Percentiles rank a stretch among this genome's conserved stretches.
Conservation (phyloP, 2,113 vertebrate species). For the Raja brachyura region DNA sequence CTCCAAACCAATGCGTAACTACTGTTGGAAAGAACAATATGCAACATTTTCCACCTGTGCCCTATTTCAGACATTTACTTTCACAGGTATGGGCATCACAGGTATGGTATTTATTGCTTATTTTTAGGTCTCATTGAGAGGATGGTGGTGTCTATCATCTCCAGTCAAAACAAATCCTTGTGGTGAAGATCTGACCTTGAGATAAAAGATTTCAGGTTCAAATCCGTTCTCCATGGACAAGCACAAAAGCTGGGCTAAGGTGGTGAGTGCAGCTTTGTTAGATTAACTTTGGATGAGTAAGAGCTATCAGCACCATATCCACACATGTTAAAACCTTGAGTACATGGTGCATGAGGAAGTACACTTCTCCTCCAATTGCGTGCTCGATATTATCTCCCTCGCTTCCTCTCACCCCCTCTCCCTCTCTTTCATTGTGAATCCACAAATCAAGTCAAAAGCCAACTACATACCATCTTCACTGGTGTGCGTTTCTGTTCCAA, state of each 20-base stretch:
- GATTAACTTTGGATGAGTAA: too few species aligned
- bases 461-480: constrained; percentile 80
- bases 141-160: neutral
- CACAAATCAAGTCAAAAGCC: neutral
- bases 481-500: constrained; percentile 68
- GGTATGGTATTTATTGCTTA: neutral
- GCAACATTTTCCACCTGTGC: neutral
- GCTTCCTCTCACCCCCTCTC: too few species aligned
- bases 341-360: too few species aligned
- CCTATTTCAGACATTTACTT: neutral
- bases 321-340: neutral
- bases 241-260: too few species aligned
- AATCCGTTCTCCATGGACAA: neutral
- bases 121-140: neutral
- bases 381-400: neutral
- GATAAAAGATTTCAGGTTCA: neutral
- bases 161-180: neutral
- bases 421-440: neutral
- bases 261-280: too few species aligned
- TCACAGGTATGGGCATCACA: neutral
- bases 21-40: neutral
- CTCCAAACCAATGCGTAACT: neutral
- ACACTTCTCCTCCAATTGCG: neutral
- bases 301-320: too few species aligned
- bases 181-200: neutral